phyloP scores from a whole-genome alignment of 1,140 invertebrate genomes.

The Drosophila punjabiensis region DNA sequence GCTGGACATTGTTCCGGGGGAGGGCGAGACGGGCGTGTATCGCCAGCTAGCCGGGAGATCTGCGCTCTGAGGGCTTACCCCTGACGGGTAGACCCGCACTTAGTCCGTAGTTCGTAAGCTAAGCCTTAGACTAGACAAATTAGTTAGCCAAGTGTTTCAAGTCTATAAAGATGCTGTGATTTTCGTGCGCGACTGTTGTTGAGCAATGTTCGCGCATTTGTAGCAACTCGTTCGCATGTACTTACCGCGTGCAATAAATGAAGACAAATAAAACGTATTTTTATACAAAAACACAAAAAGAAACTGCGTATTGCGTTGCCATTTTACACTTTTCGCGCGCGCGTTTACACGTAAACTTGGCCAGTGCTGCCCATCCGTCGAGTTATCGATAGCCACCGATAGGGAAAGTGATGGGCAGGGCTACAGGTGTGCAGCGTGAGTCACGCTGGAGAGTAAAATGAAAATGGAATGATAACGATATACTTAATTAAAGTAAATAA shows the following conservation, averaged over 20 bases:
- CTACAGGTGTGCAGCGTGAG: neutral
- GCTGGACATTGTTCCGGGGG: constrained; percentile 56
- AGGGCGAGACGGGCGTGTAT: constrained; percentile 64
- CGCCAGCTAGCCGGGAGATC: constrained; percentile 55
- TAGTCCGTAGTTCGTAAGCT: constrained; percentile 61
- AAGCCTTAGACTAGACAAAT: constrained; percentile 61
- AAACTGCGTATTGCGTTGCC: neutral
- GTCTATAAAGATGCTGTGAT: constrained; percentile 83
- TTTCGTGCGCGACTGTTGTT: constrained; percentile 71
- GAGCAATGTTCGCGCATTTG: constrained; percentile 56
- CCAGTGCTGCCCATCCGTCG: constrained; percentile 19
- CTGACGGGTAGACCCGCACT: constrained; percentile 4
- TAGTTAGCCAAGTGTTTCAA: constrained; percentile 65
- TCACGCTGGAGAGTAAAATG: neutral
- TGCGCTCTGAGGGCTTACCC: constrained; percentile 39
- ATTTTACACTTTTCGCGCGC: neutral
- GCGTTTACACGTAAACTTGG: neutral
- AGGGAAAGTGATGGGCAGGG: neutral
- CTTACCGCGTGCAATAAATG: constrained; percentile 68
- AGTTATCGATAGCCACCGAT: constrained; percentile 10
- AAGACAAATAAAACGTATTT: constrained; percentile 61
- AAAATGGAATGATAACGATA: too few species aligned
- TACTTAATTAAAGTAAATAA: neutral
- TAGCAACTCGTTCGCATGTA: constrained; percentile 63
- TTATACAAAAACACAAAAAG: constrained; percentile 32